Conservation (phyloP, 2,113 vertebrate genomes). For the Symphodus melops region DNA sequence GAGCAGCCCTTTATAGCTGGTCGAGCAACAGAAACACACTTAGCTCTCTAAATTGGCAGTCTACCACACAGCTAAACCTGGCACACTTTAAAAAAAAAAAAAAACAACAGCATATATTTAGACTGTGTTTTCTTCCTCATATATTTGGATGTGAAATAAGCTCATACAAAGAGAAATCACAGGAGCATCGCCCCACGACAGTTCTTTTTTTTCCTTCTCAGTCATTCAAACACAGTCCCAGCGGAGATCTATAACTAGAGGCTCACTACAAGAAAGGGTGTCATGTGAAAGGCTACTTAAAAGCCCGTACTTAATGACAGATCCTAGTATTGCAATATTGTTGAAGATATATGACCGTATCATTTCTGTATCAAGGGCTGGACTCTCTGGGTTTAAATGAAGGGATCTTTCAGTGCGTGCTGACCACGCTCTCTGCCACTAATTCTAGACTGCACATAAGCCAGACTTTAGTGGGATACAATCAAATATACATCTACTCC, state of each 20-base stretch:
- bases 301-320: constrained; percentile 68
- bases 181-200: background rate
- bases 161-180: constrained; percentile 25
- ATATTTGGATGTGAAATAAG: constrained; percentile 9
- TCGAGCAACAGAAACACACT: no score
- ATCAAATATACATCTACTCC: constrained; percentile 40
- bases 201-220: background rate
- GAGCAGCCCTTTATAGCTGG: constrained; percentile 58
- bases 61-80: constrained; percentile 23
- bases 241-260: constrained; percentile 57
- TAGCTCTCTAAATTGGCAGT: constrained; percentile 28
- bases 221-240: constrained; percentile 36
- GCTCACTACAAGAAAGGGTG: constrained; percentile 48
- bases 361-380: constrained; percentile 66
- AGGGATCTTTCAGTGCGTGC: constrained; percentile 60
- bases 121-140: constrained; percentile 8
- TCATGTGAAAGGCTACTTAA: constrained; percentile 54
- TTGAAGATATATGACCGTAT: constrained; percentile 54
- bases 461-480: constrained; percentile 56
- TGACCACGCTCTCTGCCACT: constrained; percentile 68
- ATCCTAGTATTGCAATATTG: constrained; percentile 57
- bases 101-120: constrained; percentile 23
- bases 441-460: constrained; percentile 71
- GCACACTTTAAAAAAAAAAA: no score
- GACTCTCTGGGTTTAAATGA: constrained; percentile 68